These are phyloP conservation scores for Acleris sparsana DNA, from an alignment of 2,888 invertebrate genomes.

Conservation along the genomic window DNA sequence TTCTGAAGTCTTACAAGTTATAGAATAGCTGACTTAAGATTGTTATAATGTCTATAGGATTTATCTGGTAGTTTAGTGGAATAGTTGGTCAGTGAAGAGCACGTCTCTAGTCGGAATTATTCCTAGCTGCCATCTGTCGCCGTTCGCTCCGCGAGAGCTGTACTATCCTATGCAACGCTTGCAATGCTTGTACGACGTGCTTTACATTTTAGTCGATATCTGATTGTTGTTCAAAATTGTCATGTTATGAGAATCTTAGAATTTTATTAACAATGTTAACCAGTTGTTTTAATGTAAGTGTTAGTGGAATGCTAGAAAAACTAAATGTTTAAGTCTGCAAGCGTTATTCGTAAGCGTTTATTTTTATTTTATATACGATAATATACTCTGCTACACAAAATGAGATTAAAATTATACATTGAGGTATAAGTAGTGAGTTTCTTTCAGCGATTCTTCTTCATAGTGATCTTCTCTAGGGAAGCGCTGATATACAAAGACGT, in stretches of 20 bases:
- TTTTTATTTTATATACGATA: too few relatives aligned
- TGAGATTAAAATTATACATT: too few relatives aligned
- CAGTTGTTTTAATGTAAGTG: too few relatives aligned
- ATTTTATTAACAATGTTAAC: too few relatives aligned
- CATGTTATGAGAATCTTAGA: neutral
- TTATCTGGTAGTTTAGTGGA: constrained; percentile 2
- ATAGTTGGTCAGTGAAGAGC: constrained; percentile 28
- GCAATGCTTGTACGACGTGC: constrained; percentile 33
- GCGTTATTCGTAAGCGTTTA: too few relatives aligned
- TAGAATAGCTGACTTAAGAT: neutral
- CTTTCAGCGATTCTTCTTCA: too few relatives aligned
- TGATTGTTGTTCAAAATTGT: constrained; percentile 4
- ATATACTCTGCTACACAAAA: too few relatives aligned
- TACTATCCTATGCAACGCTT: constrained; percentile 34
- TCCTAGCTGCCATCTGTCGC: constrained; percentile 52
- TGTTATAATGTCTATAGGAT: neutral
- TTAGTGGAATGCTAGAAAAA: too few relatives aligned
- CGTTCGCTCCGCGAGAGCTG: constrained; percentile 37
- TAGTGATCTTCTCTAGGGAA: too few relatives aligned
- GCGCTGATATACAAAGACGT: too few relatives aligned
- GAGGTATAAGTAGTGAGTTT: too few relatives aligned
- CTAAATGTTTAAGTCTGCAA: too few relatives aligned
- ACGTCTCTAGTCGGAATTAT: constrained; percentile 53
- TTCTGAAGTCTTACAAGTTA: neutral
- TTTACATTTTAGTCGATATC: constrained; percentile 31